These are phyloP conservation scores for Artibeus lituratus DNA, from an alignment of 2,797 vertebrate genomes.

Conservation along the genomic window DNA sequence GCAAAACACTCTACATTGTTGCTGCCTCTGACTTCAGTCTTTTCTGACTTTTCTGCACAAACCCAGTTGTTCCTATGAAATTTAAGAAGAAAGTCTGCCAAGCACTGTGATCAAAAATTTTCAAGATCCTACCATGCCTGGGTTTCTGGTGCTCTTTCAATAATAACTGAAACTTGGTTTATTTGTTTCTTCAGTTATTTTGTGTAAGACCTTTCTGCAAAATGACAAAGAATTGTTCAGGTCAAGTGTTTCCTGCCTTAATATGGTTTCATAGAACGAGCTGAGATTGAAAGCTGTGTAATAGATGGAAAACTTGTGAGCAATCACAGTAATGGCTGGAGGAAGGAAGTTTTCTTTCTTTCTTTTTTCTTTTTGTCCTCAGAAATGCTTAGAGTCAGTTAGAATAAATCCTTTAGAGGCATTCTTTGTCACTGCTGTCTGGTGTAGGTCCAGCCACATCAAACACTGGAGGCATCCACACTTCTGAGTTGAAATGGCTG, in stretches of 20 bases:
- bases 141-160: constrained; percentile 31
- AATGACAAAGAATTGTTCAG: constrained; percentile 48
- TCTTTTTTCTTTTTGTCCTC: background rate
- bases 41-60: constrained; percentile 18
- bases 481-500: constrained; percentile 66
- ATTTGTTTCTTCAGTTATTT: constrained; percentile 34
- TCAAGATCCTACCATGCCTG: background rate
- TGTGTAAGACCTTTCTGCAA: constrained; percentile 10
- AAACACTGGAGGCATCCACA: constrained; percentile 75
- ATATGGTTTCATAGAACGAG: constrained; percentile 53
- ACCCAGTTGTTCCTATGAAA: background rate
- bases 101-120: background rate
- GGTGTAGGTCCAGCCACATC: constrained; percentile 81
- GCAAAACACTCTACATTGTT: background rate
- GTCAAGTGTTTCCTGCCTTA: constrained; percentile 45
- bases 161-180: background rate
- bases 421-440: constrained; percentile 76
- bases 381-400: constrained; percentile 73
- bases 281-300: constrained; percentile 55
- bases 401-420: constrained; percentile 77
- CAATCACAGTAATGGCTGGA: constrained; percentile 59
- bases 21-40: background rate
- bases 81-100: background rate
- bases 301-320: constrained; percentile 57
- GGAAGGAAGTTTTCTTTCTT: constrained; percentile 61